Evolutionary conservation across 2,797 vertebrate genomes (phyloP).

Genomic region (Cygnus olor): DNA sequence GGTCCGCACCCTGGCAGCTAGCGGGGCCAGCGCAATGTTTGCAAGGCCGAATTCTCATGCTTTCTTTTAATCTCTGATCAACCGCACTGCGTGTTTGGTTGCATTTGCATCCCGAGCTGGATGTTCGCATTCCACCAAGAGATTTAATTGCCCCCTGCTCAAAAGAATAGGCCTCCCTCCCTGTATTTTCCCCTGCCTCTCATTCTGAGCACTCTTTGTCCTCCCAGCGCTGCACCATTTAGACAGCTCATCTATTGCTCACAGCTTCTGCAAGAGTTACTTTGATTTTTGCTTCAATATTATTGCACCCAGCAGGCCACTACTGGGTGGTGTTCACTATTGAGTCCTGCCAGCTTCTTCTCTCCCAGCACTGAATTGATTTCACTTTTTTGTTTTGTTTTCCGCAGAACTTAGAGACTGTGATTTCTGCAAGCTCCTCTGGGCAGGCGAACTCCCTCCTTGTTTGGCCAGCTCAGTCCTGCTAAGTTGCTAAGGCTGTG

Average conservation of each 20-base stretch:
- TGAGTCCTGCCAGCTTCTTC: background rate
- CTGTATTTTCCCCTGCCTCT: background rate
- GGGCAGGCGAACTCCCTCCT: background rate
- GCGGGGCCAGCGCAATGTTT: no score
- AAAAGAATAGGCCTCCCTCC: accelerated
- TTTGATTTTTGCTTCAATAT: background rate
- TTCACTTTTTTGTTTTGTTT: background rate
- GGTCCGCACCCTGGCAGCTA: background rate
- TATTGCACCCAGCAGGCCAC: background rate
- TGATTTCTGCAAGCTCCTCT: background rate
- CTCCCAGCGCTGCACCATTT: background rate
- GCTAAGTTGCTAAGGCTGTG: background rate
- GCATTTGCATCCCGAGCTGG: background rate
- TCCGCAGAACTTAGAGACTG: accelerated
- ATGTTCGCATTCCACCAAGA: background rate
- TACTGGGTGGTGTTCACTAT: background rate
- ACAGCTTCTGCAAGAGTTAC: accelerated
- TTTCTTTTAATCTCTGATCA: accelerated
- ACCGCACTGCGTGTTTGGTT: no score
- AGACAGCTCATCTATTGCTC: background rate
- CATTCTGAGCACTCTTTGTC: accelerated
- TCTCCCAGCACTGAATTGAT: background rate
- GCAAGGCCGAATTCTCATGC: background rate
- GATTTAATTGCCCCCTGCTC: background rate
- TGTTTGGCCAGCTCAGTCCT: background rate